phyloP scores from a whole-genome alignment of 2,888 invertebrate species.

The Onthophagus sagittarius region DNA sequence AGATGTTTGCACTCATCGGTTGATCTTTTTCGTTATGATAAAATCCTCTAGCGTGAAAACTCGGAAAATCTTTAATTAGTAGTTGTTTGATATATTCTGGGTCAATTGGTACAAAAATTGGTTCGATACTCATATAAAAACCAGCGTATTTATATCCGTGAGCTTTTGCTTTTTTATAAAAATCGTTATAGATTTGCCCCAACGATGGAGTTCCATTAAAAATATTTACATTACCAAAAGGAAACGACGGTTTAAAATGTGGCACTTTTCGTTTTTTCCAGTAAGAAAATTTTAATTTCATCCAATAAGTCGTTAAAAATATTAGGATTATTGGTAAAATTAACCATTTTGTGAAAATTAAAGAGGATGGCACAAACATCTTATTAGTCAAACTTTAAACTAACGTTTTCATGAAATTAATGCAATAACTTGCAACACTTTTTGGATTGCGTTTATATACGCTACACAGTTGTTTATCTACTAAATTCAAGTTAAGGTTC shows the following conservation, averaged over 20 bases:
- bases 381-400: background rate
- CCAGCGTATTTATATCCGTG: slow-evolving; percentile 21
- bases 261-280: slow-evolving; percentile 20
- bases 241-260: slow-evolving; percentile 14
- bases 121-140: slow-evolving; percentile 12
- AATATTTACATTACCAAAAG: slow-evolving; percentile 18
- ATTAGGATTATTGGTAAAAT: background rate
- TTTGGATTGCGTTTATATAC: too few relatives aligned
- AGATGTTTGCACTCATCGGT: slow-evolving; percentile 13
- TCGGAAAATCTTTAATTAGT: slow-evolving; percentile 18
- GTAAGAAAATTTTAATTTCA: slow-evolving; percentile 6
- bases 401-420: too few relatives aligned
- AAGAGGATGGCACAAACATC: background rate
- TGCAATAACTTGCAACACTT: too few relatives aligned
- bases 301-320: background rate
- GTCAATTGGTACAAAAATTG: slow-evolving; percentile 18
- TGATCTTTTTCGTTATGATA: slow-evolving; percentile 19
- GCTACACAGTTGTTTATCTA: too few relatives aligned
- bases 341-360: background rate
- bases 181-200: background rate
- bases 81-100: slow-evolving; percentile 16
- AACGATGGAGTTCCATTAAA: background rate
- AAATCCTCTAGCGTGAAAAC: slow-evolving; percentile 16
- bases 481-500: too few relatives aligned
- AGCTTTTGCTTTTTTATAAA: slow-evolving; percentile 12